A percentile compares a stretch with the other conserved stretches of the same genome.
phyloP scores from a whole-genome alignment of 2,113 vertebrate genomes.

The Peucedramus taeniatus region DNA sequence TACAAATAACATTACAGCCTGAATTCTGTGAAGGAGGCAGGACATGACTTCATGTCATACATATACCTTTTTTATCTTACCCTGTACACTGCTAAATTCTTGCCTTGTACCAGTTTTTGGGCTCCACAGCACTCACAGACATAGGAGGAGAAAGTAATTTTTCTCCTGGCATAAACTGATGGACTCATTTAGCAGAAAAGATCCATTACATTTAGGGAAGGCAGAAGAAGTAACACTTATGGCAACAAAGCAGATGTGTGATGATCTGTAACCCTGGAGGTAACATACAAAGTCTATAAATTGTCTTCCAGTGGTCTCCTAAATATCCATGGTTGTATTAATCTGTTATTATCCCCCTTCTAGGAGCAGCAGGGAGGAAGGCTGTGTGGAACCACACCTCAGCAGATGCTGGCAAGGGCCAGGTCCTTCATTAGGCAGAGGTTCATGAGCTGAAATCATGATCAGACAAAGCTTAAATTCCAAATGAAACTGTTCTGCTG shows the following conservation, averaged over 20 bases:
- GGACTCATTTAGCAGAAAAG: background rate
- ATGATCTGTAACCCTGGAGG: background rate
- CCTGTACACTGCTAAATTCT: background rate
- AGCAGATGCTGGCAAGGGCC: background rate
- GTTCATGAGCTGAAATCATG: background rate
- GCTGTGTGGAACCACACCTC: background rate
- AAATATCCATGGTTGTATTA: background rate
- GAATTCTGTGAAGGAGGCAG: background rate
- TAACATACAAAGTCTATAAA: background rate
- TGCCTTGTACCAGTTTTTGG: background rate
- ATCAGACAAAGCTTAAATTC: background rate
- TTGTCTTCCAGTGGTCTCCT: background rate
- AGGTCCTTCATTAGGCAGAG: accelerated
- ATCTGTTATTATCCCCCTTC: background rate
- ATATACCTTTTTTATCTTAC: background rate
- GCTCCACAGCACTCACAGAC: background rate
- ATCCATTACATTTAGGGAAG: background rate
- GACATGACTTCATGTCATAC: background rate
- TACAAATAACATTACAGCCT: background rate
- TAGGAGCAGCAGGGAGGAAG: background rate
- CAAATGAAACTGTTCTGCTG: background rate
- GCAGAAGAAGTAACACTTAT: background rate
- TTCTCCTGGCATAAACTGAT: background rate
- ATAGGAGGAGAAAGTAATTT: background rate
- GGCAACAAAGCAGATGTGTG: background rate